Evolutionary conservation across 2,888 invertebrate species (phyloP), one percentile per base, ranked within the genome.

Genomic region (Volucella zonaria): DNA sequence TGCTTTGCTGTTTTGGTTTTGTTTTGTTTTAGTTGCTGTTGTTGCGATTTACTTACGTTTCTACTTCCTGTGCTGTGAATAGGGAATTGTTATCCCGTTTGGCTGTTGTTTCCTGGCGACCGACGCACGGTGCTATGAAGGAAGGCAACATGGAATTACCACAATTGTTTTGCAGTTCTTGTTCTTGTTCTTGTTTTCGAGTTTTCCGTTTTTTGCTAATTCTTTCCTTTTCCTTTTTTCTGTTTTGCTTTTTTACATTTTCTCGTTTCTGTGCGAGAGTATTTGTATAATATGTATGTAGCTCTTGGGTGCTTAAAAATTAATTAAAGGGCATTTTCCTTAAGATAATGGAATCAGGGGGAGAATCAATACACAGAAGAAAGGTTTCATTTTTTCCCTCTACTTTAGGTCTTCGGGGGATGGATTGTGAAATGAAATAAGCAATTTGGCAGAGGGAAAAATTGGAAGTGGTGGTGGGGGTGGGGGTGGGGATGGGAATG

Each of bases 281-380:
- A 6, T 31, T 31, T 6, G 31, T 31, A 31, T 31, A 31, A 31
- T 31, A 31, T 31, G 31, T 31, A 31, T 31, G 31, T 31, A 56
- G 62, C 68, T 73, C 40, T 23, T 14, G 47, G 49, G 71, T 81
- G 73, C 58, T 81, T 76, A 81, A 77, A 85, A 80, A 81, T 85
- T 81, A 85, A 85, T 85, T 77, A 85, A 76, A 74, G 47, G 81
- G 77, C 77, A 81, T 85, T 85, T 81, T 73, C 68, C 73, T 52
- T 42, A 23, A 52, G 81, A 85, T 81, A 76, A 77, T 81, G 58
- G 67, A 51, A 80, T 80, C 71, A 74, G 45, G 47, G 58, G 47
- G 51, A 52, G 45, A 83, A 56, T 75, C 79, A 67, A 83, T 75
- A 66, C 40, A 38, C 59, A 40, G 40, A n/a, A 15, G 70, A 15